A percentile compares a stretch with the other conserved stretches of the same genome.
Conservation (phyloP, 2,888 invertebrate genomes). For the Ctena decussata region DNA sequence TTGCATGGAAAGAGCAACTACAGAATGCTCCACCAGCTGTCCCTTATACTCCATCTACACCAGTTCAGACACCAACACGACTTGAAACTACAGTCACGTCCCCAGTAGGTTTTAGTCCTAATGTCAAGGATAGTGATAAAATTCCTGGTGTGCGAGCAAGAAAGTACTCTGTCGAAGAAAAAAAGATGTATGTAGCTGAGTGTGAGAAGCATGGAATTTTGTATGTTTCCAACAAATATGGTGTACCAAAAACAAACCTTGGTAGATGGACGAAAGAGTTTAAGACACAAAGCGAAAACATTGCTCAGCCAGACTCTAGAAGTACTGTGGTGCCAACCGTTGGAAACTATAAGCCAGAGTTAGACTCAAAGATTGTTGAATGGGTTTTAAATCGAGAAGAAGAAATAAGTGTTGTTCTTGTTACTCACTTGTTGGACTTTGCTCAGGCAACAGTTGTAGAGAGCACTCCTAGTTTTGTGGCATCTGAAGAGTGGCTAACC, state of each 20-base stretch:
- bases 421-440: constrained; percentile 38
- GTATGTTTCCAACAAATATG: constrained; percentile 22
- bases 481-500: constrained; percentile 52
- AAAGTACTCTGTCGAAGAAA: constrained; percentile 41
- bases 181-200: constrained; percentile 31
- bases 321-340: neutral
- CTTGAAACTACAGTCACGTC: neutral
- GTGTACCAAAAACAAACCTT: constrained; percentile 46
- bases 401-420: constrained; percentile 49
- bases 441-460: constrained; percentile 52
- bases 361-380: constrained; percentile 42
- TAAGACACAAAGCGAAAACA: neutral
- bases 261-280: constrained; percentile 52
- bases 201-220: constrained; percentile 41
- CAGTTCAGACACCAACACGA: neutral
- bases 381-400: constrained; percentile 59
- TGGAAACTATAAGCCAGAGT: constrained; percentile 37
- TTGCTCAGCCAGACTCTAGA: neutral
- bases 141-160: neutral
- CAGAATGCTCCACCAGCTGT: neutral
- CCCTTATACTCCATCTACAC: neutral
- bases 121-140: neutral
- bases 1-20: neutral
- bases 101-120: neutral
- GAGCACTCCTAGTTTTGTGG: constrained; percentile 38